Evolutionary conservation across 2,113 vertebrate genomes (phyloP).

Genomic region (Eulacestoma nigropectus): DNA sequence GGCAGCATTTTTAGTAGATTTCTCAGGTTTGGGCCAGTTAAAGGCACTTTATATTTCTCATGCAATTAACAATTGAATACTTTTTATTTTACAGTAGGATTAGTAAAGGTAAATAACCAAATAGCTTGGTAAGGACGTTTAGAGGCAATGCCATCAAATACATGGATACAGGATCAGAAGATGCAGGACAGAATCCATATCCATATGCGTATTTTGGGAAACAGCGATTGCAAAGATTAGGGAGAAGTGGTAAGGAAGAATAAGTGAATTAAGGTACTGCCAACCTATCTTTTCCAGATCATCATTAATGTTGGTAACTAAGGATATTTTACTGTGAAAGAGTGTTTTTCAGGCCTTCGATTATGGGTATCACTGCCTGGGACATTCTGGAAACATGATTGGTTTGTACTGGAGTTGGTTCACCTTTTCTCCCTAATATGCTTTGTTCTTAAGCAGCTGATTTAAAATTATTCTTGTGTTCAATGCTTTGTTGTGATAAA

Average conservation of each 20-base stretch:
- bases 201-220: background rate
- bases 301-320: background rate
- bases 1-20: background rate
- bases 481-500: background rate
- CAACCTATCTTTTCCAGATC: background rate
- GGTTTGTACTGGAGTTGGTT: background rate
- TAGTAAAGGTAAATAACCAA: background rate
- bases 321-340: background rate
- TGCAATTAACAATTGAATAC: background rate
- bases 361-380: background rate
- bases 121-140: background rate
- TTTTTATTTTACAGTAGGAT: background rate
- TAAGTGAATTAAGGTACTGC: background rate
- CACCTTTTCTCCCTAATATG: background rate
- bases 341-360: background rate
- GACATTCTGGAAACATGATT: background rate
- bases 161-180: background rate
- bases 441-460: background rate
- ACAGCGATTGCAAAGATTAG: background rate
- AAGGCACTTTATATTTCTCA: background rate
- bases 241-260: background rate
- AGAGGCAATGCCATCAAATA: background rate
- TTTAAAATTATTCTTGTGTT: background rate
- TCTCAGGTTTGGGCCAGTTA: background rate
- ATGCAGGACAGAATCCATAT: background rate